Evolutionary conservation across 2,797 vertebrate genomes (phyloP).

Genomic region (Chiroxiphia lanceolata): DNA sequence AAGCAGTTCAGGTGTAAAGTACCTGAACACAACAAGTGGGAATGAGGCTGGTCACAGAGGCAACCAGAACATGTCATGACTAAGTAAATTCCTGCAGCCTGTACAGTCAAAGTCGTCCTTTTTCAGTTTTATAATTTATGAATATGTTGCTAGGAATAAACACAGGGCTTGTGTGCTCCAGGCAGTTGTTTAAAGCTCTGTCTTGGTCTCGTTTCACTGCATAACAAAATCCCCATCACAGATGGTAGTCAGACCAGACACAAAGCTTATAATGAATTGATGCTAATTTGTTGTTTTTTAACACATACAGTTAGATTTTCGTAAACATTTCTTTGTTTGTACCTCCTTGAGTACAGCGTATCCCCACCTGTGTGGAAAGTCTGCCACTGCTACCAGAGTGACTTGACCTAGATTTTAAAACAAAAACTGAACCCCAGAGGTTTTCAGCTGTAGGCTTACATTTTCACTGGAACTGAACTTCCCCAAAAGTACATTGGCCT

Average conservation of each 20-base stretch:
- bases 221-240: background rate
- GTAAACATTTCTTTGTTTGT: background rate
- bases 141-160: background rate
- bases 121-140: background rate
- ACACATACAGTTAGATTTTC: background rate
- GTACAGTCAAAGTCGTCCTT: background rate
- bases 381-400: background rate
- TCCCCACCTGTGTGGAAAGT: background rate
- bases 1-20: rapidly evolving
- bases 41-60: background rate
- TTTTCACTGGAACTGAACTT: constrained; percentile 38
- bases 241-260: background rate
- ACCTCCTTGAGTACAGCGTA: background rate
- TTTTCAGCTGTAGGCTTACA: constrained; percentile 15
- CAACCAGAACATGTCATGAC: background rate
- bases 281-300: background rate
- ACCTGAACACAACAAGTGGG: background rate
- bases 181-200: background rate
- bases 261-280: background rate
- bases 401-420: constrained; percentile 37
- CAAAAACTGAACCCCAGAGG: background rate
- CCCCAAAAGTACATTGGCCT: constrained; percentile 28
- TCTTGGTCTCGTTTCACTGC: background rate
- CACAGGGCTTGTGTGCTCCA: background rate
- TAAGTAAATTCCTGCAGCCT: background rate